phyloP scores from a whole-genome alignment of 2,797 vertebrate species.

The Rhinoraja longicauda region DNA sequence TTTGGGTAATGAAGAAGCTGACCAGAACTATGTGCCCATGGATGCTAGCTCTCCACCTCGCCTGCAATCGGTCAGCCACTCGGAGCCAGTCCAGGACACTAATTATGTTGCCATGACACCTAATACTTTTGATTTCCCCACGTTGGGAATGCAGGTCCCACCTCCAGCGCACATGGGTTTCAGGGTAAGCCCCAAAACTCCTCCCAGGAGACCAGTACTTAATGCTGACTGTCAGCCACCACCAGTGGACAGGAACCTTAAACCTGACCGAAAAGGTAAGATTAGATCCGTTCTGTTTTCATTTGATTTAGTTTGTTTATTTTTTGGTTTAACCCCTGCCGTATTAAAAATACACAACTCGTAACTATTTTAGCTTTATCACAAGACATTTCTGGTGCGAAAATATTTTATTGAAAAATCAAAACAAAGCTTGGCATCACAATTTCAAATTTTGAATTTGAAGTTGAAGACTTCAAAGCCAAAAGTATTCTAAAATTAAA shows the following conservation, averaged over 20 bases:
- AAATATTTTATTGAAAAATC: neutral
- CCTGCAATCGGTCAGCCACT: constrained; percentile 82
- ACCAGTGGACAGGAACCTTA: constrained; percentile 93
- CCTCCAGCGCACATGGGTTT: constrained; percentile 98
- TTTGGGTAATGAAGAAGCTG: constrained; percentile 83
- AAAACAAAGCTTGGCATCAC: neutral
- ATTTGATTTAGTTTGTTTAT: neutral
- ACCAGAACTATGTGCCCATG: constrained; percentile 98
- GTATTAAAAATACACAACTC: neutral
- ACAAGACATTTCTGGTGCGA: too few relatives aligned
- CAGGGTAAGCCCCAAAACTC: constrained; percentile 92
- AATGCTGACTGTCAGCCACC: constrained; percentile 85
- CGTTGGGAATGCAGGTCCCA: constrained; percentile 93
- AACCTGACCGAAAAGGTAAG: constrained; percentile 98
- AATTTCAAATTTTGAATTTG: neutral
- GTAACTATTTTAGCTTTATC: neutral
- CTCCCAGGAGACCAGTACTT: constrained; percentile 80
- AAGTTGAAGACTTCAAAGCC: neutral
- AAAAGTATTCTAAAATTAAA: neutral
- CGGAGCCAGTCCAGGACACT: constrained; percentile 82
- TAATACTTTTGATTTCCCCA: constrained; percentile 87
- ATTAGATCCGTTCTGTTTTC: neutral
- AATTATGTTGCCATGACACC: constrained; percentile 99
- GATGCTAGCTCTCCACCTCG: constrained; percentile 90
- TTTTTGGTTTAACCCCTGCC: neutral